Evolutionary conservation across 2,797 vertebrate genomes (phyloP), one percentile per base, ranked within the genome.

Genomic region (Micromesistius poutassou): DNA sequence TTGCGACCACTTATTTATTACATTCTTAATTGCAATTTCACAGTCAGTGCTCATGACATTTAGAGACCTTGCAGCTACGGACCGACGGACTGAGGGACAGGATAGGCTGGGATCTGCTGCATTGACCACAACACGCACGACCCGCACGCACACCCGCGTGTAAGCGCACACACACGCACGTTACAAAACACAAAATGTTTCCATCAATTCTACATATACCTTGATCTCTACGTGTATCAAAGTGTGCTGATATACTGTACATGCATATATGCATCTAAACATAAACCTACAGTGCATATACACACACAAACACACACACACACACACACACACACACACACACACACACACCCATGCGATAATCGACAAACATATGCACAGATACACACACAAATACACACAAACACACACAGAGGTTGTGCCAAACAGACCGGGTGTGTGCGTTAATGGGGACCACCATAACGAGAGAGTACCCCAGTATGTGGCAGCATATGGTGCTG

Each of bases 11-110:
- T 87, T 90, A 93, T 93, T 92, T 93, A 92, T 92, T 92, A 89
- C 75, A 31, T 85, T 87, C 84, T 91, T 93, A 92, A 93, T 93
- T 94, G 91, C 89, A 94, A 93, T 93, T 94, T 93, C 91, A 92
- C 93, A 93, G 88, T 90, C 87, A 87, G 83, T 89, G 92, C 85
- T 87, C 90, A 88, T 93, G 92, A 94, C 90, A 93, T 93, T 94
- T 91, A 91, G 85, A 87, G 91, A 93, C 90, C 92, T 93, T 92
- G 91, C 86, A 84, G 86, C 87, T 79, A 79, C 88, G 89, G 90
- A 88, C 87, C 42, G 40, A 82, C 83, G 87, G 87, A 91, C 74
- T 82, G 83, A 90, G 81, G 16, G 4, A 81, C 83, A 80, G 80
- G 75, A 62, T 66, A 73, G 14, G 55, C 68, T 81, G 80, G 77